Base-by-base conservation (phyloP, 2,797 vertebrate species). In the Helarctos malayanus region DNA sequence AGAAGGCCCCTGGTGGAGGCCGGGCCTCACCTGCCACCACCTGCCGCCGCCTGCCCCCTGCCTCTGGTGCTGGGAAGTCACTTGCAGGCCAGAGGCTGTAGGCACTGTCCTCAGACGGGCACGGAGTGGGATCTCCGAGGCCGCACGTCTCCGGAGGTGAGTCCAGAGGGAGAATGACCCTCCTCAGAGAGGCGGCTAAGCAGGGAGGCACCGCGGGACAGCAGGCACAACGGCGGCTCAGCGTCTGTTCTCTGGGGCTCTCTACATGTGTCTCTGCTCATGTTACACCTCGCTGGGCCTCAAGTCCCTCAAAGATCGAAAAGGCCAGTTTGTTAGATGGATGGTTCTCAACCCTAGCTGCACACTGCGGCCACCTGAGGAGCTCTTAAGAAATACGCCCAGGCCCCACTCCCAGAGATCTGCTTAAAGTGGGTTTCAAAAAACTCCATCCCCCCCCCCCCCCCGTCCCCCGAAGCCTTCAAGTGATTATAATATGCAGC, bases 1-100 rank as follows among this genome's bases (percentile, higher is more conserved):
- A 85, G 19, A 98, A 96, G 95, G 95, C 96, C 97, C 97, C 35
- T 82, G 93, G 95, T 3, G 35, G 97, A 98, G 98, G 89, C 90
- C 16, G 49, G 35, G 76, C 29, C 82, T 96, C 71, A 79, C 92
- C 97, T 97, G 79, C 86, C 59, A 27, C 65, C 0, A 1, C 78
- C 92, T 94, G 73, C 86, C 59, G 25, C 63, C 0, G 0, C 65
- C 80, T 86, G 54, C 54, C 49, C 5, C 63, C 75, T 75, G 52
- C 14, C 71, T 75, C 21, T 4, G 25, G 52, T 5, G 0, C 49
- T 38, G 75, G 38, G 71, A 63, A 59, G 84, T 89, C 49, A 35
- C 12, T 7, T 12, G n/a, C 54, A 57, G 19, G 2, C 47, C 29
- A 29, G n/a, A 8, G 11, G 41, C 86, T 61, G 27, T 45, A 23